Evolutionary conservation across 2,113 vertebrate genomes (phyloP).

Genomic region (Alectura lathami): DNA sequence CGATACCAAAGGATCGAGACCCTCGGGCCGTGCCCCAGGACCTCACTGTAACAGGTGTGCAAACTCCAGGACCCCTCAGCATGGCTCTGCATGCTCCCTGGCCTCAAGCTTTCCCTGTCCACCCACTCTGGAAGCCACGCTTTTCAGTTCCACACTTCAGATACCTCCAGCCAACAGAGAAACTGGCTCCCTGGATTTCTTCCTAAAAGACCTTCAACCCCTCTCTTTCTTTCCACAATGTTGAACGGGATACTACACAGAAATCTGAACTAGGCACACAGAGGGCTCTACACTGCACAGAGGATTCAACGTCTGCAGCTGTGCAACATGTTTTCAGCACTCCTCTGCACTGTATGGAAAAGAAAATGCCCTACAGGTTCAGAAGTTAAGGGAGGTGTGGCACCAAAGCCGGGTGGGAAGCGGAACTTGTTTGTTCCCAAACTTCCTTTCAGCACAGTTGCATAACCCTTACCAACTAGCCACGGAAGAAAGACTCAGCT

Average conservation of each 20-base stretch:
- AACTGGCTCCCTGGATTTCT: neutral
- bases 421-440: neutral
- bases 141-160: neutral
- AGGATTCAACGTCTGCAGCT: neutral
- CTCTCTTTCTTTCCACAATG: neutral
- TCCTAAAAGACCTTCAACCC: neutral
- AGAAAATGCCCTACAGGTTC: neutral
- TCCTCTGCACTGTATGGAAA: neutral
- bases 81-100: neutral
- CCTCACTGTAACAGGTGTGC: rapidly evolving
- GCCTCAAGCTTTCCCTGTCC: neutral
- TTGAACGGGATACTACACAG: neutral
- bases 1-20: neutral
- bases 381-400: neutral
- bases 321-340: neutral
- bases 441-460: neutral
- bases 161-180: neutral
- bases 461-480: neutral
- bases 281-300: neutral
- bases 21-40: rapidly evolving
- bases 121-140: neutral
- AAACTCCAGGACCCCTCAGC: neutral
- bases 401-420: neutral
- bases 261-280: neutral
- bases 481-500: neutral